Conservation (phyloP, 2,888 invertebrate species). For the Polydrusus cervinus region DNA sequence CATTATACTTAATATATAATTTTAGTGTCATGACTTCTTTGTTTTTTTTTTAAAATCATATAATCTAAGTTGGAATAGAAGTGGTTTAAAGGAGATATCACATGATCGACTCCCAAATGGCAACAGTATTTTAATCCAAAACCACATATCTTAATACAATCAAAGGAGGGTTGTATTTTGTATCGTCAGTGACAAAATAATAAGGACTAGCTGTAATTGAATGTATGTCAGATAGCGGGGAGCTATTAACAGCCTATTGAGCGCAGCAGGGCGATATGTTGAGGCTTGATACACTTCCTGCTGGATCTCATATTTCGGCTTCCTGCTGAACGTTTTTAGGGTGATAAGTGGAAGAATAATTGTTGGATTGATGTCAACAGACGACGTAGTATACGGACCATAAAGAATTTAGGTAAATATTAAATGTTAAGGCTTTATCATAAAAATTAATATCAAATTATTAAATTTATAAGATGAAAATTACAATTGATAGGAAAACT, state of each 20-base stretch:
- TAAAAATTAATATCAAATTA: too few species aligned
- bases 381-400: too few species aligned
- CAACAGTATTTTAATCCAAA: slow-evolving; percentile 27
- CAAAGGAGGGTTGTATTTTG: slow-evolving; percentile 49
- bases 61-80: too few species aligned
- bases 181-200: slow-evolving; percentile 52
- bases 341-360: neutral
- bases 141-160: slow-evolving; percentile 51
- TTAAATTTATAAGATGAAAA: too few species aligned
- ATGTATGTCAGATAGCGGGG: slow-evolving; percentile 59
- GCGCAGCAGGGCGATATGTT: slow-evolving; percentile 41
- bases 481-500: too few species aligned
- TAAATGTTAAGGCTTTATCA: too few species aligned
- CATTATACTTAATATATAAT: too few species aligned
- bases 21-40: too few species aligned
- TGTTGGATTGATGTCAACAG: too few species aligned
- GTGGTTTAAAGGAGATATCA: neutral
- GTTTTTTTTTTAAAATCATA: too few species aligned
- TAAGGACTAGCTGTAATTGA: slow-evolving; percentile 52
- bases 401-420: too few species aligned
- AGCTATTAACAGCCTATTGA: slow-evolving; percentile 63
- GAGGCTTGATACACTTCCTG: slow-evolving; percentile 49
- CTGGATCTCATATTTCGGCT: slow-evolving; percentile 15
- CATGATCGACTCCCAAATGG: slow-evolving; percentile 6
- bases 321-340: slow-evolving; percentile 30